phyloP scores from a whole-genome alignment of 2,797 vertebrate genomes.

The Neostethus bicornis region DNA sequence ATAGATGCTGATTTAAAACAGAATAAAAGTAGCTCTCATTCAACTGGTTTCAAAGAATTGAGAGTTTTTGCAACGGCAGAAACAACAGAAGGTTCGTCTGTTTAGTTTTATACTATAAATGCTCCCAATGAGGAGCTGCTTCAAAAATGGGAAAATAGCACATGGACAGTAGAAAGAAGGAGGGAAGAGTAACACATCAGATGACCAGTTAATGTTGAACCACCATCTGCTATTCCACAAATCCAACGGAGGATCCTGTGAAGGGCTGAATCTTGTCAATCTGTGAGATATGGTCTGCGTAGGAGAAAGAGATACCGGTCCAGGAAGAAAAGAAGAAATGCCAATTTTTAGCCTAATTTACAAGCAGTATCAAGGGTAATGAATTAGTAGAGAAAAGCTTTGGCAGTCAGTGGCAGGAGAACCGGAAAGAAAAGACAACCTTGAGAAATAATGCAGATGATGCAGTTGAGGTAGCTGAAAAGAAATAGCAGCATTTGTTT shows the following conservation, averaged over 20 bases:
- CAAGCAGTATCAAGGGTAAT: conserved; percentile 2
- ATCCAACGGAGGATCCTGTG: not conserved
- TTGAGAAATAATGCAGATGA: conserved; percentile 5
- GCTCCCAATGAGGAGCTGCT: not conserved
- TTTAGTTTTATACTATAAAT: not conserved
- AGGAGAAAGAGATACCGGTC: conserved; percentile 5
- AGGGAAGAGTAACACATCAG: not conserved
- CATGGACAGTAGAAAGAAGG: not conserved
- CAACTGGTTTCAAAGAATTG: not conserved
- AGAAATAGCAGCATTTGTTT: not conserved
- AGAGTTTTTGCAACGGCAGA: not conserved
- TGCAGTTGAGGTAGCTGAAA: conserved; percentile 2
- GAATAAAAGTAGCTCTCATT: not conserved
- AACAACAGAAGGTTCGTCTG: not conserved
- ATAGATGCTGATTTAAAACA: not conserved
- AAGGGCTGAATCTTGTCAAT: not conserved
- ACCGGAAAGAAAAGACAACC: not conserved
- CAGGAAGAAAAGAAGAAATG: not conserved
- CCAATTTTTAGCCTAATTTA: not conserved
- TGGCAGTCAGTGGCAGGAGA: conserved; percentile 2
- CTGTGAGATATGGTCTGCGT: conserved; percentile 6
- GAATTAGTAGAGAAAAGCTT: not conserved
- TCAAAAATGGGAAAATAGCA: not conserved
- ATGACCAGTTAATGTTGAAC: not conserved
- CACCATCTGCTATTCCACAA: conserved; percentile 1